Percentiles rank a stretch among this genome's conserved stretches.
Evolutionary conservation across 2,113 vertebrate genomes (phyloP).

Genomic region (Mobula birostris): DNA sequence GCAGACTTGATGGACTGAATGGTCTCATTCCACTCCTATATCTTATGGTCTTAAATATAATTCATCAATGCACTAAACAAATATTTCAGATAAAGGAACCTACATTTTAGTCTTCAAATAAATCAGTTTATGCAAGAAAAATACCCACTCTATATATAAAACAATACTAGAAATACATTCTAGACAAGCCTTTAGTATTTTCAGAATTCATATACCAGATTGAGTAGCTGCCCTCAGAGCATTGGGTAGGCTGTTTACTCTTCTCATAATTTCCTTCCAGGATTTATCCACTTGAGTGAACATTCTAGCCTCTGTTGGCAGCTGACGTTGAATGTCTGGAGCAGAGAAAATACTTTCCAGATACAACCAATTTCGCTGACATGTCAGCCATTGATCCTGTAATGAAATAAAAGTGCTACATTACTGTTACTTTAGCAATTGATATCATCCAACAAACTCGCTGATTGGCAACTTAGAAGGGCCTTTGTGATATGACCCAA

Average conservation of each 20-base stretch:
- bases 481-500: background rate
- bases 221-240: constrained; percentile 61
- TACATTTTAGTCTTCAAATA: background rate
- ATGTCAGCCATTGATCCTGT: constrained; percentile 72
- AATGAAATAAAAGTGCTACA: constrained; percentile 29
- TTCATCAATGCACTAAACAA: background rate
- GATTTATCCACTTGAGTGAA: constrained; percentile 75
- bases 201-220: constrained; percentile 53
- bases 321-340: constrained; percentile 68
- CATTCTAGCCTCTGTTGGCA: constrained; percentile 73
- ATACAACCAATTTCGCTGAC: constrained; percentile 74
- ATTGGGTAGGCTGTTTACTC: constrained; percentile 62
- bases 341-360: constrained; percentile 75
- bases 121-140: background rate
- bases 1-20: background rate
- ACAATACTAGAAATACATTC: background rate
- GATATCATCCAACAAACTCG: background rate
- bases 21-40: background rate
- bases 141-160: background rate
- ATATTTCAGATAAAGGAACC: background rate
- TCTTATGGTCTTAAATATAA: background rate
- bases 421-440: background rate
- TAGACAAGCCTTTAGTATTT: background rate
- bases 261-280: constrained; percentile 74
- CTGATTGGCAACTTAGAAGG: background rate